Conservation (phyloP, 2,113 vertebrate species). For the Montifringilla adamsi region DNA sequence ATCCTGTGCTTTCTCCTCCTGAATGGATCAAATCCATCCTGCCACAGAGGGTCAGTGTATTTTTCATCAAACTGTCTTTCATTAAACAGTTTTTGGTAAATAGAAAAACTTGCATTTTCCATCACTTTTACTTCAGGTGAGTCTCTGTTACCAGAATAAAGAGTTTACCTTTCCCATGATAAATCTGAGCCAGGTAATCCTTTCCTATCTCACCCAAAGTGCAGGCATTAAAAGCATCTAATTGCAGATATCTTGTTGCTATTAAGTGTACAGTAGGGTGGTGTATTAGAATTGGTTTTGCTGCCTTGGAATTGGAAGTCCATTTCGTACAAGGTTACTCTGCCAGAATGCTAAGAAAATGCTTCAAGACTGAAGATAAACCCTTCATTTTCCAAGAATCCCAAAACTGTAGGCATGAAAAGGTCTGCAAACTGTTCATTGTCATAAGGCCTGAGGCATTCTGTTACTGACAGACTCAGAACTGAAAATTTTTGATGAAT, state of each 20-base stretch:
- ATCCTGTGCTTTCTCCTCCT: background rate
- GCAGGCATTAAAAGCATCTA: background rate
- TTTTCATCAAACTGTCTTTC: background rate
- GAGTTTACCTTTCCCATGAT: background rate
- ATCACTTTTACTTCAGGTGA: background rate
- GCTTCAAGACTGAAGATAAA: background rate
- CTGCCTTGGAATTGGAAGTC: background rate
- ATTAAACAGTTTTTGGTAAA: background rate
- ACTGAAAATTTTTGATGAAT: background rate
- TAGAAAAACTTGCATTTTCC: background rate
- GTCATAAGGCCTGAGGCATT: background rate
- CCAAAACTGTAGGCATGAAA: background rate
- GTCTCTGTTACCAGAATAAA: background rate
- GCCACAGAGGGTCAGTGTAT: background rate
- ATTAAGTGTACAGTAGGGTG: background rate
- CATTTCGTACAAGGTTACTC: background rate
- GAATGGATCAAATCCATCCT: background rate
- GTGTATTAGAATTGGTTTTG: fast-evolving
- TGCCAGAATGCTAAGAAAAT: background rate
- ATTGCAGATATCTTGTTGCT: background rate
- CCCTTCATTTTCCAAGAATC: background rate
- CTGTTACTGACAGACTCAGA: background rate
- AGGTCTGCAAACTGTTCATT: background rate
- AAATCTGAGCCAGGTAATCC: background rate
- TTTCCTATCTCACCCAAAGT: background rate